These are phyloP conservation scores for Triplophysa rosa DNA, from an alignment of 2,113 vertebrate species.

Conservation along the genomic window DNA sequence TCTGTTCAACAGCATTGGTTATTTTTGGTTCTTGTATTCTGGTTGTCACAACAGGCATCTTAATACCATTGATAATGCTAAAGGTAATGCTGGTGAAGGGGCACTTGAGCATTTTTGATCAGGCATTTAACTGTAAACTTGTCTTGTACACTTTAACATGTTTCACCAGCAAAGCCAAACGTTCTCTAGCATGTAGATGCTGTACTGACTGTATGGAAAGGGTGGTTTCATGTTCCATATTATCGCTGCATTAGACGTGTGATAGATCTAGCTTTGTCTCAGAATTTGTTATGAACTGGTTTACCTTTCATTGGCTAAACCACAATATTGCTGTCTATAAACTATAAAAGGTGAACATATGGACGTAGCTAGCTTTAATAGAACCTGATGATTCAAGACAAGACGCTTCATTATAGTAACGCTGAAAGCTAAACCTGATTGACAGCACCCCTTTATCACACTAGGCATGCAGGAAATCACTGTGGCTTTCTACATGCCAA, in stretches of 20 bases:
- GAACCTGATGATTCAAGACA: background rate
- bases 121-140: too few relatives aligned
- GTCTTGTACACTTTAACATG: too few relatives aligned
- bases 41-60: too few relatives aligned
- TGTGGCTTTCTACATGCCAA: slow-evolving; percentile 40
- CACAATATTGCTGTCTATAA: background rate
- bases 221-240: slow-evolving; percentile 2
- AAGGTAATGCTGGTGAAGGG: background rate
- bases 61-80: background rate
- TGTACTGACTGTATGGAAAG: slow-evolving; percentile 17
- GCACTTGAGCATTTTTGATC: too few relatives aligned
- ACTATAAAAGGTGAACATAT: background rate
- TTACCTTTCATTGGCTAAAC: background rate
- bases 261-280: slow-evolving; percentile 6
- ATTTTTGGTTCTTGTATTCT: too few relatives aligned
- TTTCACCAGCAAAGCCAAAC: too few relatives aligned
- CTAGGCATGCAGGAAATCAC: slow-evolving; percentile 46
- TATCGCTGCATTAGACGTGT: slow-evolving; percentile 16
- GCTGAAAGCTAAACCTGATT: background rate
- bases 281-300: background rate
- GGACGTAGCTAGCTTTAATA: background rate
- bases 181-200: slow-evolving; percentile 27
- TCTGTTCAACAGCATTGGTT: background rate
- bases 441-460: background rate
- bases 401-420: background rate